These are phyloP conservation scores for Drosophila anceps DNA, from an alignment of 2,888 invertebrate species.

Conservation along the genomic window DNA sequence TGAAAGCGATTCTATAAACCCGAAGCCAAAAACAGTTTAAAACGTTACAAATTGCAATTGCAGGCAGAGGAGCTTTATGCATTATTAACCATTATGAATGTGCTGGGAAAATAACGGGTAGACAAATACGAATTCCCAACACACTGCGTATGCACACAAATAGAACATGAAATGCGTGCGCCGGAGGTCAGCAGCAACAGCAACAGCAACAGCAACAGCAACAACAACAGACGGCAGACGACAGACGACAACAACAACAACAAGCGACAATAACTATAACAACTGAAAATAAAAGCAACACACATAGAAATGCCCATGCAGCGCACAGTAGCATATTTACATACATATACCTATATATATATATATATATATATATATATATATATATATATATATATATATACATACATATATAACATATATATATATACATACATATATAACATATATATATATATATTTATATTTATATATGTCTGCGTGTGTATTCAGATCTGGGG, in stretches of 20 bases:
- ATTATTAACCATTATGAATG: constrained; percentile 67
- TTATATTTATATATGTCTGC: constrained; percentile 7
- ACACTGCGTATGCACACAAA: constrained; percentile 40
- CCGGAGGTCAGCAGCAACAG: constrained; percentile 54
- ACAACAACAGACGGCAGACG: background rate
- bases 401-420: background rate
- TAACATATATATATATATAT: background rate
- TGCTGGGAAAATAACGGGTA: constrained; percentile 35
- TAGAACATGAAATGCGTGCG: constrained; percentile 56
- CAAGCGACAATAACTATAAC: constrained; percentile 28
- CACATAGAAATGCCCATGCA: constrained; percentile 49
- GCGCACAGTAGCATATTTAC: constrained; percentile 29
- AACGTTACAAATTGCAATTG: constrained; percentile 15
- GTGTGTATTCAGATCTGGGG: constrained; percentile 27
- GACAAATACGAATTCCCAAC: constrained; percentile 52
- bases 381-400: background rate
- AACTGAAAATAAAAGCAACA: constrained; percentile 64
- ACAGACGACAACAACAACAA: constrained; percentile 19
- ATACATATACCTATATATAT: background rate
- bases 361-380: background rate
- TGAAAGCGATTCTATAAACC: constrained; percentile 28
- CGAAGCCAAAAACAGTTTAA: constrained; percentile 25
- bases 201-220: constrained; percentile 29
- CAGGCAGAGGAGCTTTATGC: constrained; percentile 44
- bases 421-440: background rate